Base-by-base conservation (phyloP, 2,113 vertebrate species). In the Campylomormyrus numenius region DNA sequence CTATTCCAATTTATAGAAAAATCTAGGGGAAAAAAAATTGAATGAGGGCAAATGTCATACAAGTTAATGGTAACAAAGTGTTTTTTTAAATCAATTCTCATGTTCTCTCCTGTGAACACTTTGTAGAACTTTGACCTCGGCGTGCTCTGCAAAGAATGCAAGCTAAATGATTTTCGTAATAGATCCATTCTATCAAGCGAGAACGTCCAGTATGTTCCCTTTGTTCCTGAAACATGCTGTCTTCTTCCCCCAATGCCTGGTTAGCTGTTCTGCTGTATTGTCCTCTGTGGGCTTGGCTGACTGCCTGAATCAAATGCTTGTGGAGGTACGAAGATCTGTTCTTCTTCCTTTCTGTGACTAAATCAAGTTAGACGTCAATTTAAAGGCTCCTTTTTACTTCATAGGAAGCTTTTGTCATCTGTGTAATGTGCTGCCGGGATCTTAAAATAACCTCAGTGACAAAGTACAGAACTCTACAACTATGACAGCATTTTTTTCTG, bases 311-410 rank as follows among this genome's bases (percentile, higher is more conserved):
- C 17, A 45, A 49, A 66, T 19, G 17, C 35, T 39, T 48, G 13
- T 58, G 35, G 86, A 56, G 27, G 21, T 58, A 56, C 46, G 15
- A 88, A 58, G 87, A 88, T 88, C 87, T 66, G 87, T 46, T 88
- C 56, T 88, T 19, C 27, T 58, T 88, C 21, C 27, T 70, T 62
- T 9, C 49, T 52, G 84, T 19, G 27, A 53, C 39, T 88, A 66
- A 88, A 88, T 88, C 87, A 66, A 62, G 87, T 88, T 88, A n/a
- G 8, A 66, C 87, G 58, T 88, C 87, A 62, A n/a, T 58, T 88
- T 88, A 56, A 88, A 58, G 50, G 50, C 35, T 62, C 53, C 7
- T 88, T 53, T 19, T 6, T 56, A 10, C 52, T 88, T 42, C 53
- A 56, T 39, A 56, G 52, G 52, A 42, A 21, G 31, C 62, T 52